Percentiles rank a stretch among this genome's conserved stretches.
These are phyloP conservation scores for Eupithecia pulchellata DNA, from an alignment of 2,888 invertebrate species.

Conservation along the genomic window DNA sequence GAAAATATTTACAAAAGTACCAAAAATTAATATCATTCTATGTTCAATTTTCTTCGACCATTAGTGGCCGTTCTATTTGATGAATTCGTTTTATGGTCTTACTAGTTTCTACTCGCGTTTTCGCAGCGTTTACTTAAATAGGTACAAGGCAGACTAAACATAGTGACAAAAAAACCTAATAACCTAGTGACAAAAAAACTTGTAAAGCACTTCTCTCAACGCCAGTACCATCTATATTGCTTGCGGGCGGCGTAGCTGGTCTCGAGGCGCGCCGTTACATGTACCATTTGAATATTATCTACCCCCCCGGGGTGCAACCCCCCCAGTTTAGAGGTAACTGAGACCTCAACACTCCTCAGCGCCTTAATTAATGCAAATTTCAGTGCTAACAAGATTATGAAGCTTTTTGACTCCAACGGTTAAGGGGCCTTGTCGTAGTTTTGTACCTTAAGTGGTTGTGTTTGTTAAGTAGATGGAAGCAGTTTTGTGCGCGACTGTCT, in stretches of 20 bases:
- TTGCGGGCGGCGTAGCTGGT: slow-evolving; percentile 77
- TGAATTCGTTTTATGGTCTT: no score
- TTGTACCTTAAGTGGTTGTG: slow-evolving; percentile 62
- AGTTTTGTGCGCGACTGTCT: slow-evolving; percentile 49
- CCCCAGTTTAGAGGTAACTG: slow-evolving; percentile 76
- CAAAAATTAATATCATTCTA: no score
- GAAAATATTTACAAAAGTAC: no score
- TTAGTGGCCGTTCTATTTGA: no score
- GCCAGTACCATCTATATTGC: slow-evolving; percentile 77
- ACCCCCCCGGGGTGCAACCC: slow-evolving; percentile 53
- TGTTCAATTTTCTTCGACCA: no score
- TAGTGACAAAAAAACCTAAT: no score
- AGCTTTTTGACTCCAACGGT: slow-evolving; percentile 78
- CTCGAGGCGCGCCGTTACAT: slow-evolving; percentile 80
- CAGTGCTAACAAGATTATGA: slow-evolving; percentile 86
- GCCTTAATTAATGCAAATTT: slow-evolving; percentile 86
- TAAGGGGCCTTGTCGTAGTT: slow-evolving; percentile 56
- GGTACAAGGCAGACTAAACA: no score
- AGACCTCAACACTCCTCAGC: slow-evolving; percentile 75
- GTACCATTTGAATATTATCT: slow-evolving; percentile 86
- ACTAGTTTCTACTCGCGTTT: no score
- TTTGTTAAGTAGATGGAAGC: slow-evolving; percentile 50
- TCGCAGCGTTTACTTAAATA: no score
- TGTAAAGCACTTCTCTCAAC: slow-evolving; percentile 46
- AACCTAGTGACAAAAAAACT: not conserved